Base-by-base conservation (phyloP, 2,888 invertebrate genomes). In the Diaperis boleti region DNA sequence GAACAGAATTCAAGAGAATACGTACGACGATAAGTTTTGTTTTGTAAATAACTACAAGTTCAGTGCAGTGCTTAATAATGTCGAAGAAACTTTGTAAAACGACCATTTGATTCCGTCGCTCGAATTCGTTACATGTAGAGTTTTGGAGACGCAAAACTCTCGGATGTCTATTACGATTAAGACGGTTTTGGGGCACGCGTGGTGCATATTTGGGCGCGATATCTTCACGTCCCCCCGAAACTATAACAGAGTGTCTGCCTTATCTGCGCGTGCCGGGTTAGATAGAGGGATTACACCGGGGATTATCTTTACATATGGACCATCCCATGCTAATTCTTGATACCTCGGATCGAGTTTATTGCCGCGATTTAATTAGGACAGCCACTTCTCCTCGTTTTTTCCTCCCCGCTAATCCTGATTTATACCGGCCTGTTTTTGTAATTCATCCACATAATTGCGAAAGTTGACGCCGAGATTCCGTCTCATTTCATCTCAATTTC, bases 231-330 rank as follows among this genome's bases (percentile, higher is more conserved):
- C 61, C 22, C 61, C 54, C 26, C 18, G 44, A 56, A 62, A 55
- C 56, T 47, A 62, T 62, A 62, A 62, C 47, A 41, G 62, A 29
- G 41, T 52, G 55, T 55, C 42, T 60, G 29, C 13, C 54, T 55
- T 54, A 54, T 61, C 55, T 39, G 41, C 64, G 73, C 74, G 72
- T 74, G 74, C 75, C 70, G 69, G 72, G 71, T 69, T 71, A 75
- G 77, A 76, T 77, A 75, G 70, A 49, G 69, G 77, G 77, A 80
- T 79, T 80, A 80, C 79, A 79, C 77, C 69, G 62, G 76, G 79
- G 79, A 80, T 80, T 79, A 80, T 77, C 79, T 77, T 77, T 79
- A 78, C 79, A 77, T 79, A 79, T 78, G 78, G 78, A 76, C 76
- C 71, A 71, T 78, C 76, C 75, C 72, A 76, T 76, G 76, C 77